Percentiles rank a stretch among this genome's conserved stretches.
Conservation (phyloP, 2,797 vertebrate genomes). For the Sphenopsis melanotis region DNA sequence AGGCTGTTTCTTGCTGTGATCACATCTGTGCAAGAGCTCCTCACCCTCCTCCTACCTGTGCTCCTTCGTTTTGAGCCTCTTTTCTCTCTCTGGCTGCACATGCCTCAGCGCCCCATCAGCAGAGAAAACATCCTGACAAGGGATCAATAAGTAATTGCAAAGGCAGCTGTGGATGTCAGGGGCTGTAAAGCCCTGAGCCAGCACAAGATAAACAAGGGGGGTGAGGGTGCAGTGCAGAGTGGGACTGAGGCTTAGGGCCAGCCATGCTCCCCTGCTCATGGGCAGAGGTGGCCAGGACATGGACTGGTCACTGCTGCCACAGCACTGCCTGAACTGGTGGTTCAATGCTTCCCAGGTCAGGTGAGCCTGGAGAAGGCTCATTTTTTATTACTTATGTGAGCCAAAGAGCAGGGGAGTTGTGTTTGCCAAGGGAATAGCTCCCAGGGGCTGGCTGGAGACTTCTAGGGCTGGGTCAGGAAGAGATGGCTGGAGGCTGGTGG, state of each 20-base stretch:
- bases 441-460: neutral
- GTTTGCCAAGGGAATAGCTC: neutral
- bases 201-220: constrained; percentile 7
- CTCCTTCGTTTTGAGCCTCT: neutral
- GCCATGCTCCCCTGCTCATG: neutral
- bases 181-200: constrained; percentile 29
- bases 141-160: constrained; percentile 69
- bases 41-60: neutral
- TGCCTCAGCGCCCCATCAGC: constrained; percentile 55
- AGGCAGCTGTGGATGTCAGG: constrained; percentile 17
- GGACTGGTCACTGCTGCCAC: neutral
- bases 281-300: neutral
- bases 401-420: neutral
- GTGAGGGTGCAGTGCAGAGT: neutral
- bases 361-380: neutral
- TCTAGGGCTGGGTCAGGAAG: neutral
- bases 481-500: neutral
- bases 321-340: neutral
- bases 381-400: neutral
- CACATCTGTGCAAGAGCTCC: neutral
- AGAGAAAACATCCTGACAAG: constrained; percentile 68
- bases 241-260: neutral
- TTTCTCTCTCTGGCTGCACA: constrained; percentile 6
- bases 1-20: neutral
- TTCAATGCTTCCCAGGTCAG: neutral